Percentiles rank a stretch among this genome's conserved stretches.
These are phyloP conservation scores for Drosophila fulvimacula DNA, from an alignment of 2,888 invertebrate genomes.

Conservation along the genomic window DNA sequence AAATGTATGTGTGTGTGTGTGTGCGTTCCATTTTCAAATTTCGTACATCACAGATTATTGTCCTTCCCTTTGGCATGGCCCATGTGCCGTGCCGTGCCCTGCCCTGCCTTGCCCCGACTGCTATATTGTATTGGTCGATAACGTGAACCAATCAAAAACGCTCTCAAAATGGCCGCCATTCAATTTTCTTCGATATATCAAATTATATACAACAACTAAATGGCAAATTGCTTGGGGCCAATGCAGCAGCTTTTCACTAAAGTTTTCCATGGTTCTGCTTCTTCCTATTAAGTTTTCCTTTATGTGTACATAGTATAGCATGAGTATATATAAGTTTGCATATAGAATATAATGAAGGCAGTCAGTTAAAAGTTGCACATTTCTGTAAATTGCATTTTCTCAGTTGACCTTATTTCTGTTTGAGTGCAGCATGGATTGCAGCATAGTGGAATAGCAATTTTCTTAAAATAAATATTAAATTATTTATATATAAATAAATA, in stretches of 20 bases:
- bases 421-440: neutral
- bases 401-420: slow-evolving; percentile 1
- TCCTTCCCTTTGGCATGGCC: slow-evolving; percentile 71
- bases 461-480: too few species aligned
- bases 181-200: slow-evolving; percentile 58
- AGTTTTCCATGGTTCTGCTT: neutral
- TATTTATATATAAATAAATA: too few species aligned
- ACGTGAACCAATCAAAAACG: slow-evolving; percentile 85
- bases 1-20: slow-evolving; percentile 36
- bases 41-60: slow-evolving; percentile 83
- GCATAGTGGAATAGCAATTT: too few species aligned
- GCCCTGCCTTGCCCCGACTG: neutral
- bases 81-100: slow-evolving; percentile 19
- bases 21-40: slow-evolving; percentile 77
- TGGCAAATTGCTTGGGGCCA: slow-evolving; percentile 12
- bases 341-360: neutral
- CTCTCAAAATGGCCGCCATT: slow-evolving; percentile 85
- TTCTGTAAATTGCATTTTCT: slow-evolving; percentile 1
- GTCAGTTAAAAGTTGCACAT: slow-evolving; percentile 5
- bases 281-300: neutral
- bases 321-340: neutral
- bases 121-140: slow-evolving; percentile 85
- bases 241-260: slow-evolving; percentile 3
- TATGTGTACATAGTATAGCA: too few species aligned
- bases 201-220: slow-evolving; percentile 40